Evolutionary conservation across 2,113 vertebrate genomes (phyloP).

Genomic region (Cebidichthys violaceus): DNA sequence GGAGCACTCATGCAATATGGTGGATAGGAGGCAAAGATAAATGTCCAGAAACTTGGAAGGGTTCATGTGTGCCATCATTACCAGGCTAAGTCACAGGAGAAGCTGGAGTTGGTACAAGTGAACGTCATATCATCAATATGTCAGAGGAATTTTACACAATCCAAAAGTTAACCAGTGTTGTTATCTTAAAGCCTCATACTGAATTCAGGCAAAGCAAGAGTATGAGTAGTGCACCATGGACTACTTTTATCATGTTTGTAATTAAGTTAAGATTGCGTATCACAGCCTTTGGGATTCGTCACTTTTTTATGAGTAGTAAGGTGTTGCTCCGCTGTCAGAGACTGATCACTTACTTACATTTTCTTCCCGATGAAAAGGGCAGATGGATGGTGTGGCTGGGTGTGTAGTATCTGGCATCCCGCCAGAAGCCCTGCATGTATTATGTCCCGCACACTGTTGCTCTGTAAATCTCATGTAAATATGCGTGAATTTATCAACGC

Average conservation of each 20-base stretch:
- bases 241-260: background rate
- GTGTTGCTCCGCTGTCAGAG: constrained; percentile 18
- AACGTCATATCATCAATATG: background rate
- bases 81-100: background rate
- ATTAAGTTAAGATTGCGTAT: background rate
- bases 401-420: constrained; percentile 56
- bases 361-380: constrained; percentile 52
- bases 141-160: background rate
- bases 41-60: background rate
- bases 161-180: background rate
- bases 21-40: background rate
- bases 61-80: background rate
- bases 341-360: constrained; percentile 29
- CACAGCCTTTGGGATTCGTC: background rate
- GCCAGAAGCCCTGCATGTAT: constrained; percentile 67
- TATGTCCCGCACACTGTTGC: constrained; percentile 60
- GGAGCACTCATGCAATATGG: background rate
- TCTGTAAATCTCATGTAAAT: constrained; percentile 59
- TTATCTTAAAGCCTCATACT: background rate
- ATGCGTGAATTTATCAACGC: constrained; percentile 20
- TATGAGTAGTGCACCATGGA: background rate
- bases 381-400: constrained; percentile 66
- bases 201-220: background rate
- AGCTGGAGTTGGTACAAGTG: background rate
- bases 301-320: background rate